Percentiles rank a stretch among this genome's conserved stretches.
Evolutionary conservation across 1,140 invertebrate species (phyloP).

Genomic region (Drosophila pectinifera): DNA sequence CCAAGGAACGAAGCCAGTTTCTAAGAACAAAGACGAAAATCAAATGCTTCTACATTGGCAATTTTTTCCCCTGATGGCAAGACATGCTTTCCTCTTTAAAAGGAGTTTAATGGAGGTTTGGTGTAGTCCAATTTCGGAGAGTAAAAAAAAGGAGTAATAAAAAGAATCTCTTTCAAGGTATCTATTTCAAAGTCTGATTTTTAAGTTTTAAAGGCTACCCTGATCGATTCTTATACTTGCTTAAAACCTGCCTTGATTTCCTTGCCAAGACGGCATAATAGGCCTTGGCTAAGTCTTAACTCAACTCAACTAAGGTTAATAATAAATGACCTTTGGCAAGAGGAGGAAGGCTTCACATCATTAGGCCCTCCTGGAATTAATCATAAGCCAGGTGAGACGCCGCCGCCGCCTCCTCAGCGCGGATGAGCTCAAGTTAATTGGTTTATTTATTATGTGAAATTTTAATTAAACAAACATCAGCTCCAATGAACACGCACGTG

Average conservation of each 20-base stretch:
- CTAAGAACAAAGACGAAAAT: constrained; percentile 18
- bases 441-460: constrained; percentile 75
- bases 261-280: not conserved
- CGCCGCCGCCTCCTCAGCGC: not conserved
- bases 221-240: not conserved
- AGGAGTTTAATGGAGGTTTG: not conserved
- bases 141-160: no score
- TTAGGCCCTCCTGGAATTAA: constrained; percentile 51
- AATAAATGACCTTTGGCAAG: constrained; percentile 20
- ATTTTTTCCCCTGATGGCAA: constrained; percentile 7
- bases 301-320: not conserved
- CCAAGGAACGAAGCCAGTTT: constrained; percentile 8
- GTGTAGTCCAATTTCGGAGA: not conserved
- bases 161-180: no score
- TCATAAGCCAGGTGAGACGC: constrained; percentile 71
- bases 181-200: no score
- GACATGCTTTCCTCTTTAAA: not conserved
- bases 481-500: constrained; percentile 24
- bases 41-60: constrained; percentile 31
- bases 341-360: constrained; percentile 3
- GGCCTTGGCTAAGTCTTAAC: not conserved
- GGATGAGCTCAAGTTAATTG: constrained; percentile 66
- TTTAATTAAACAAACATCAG: constrained; percentile 73
- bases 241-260: not conserved
- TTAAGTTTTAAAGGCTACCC: no score